phyloP scores from a whole-genome alignment of 2,113 vertebrate species.

The Salvelinus sp. region DNA sequence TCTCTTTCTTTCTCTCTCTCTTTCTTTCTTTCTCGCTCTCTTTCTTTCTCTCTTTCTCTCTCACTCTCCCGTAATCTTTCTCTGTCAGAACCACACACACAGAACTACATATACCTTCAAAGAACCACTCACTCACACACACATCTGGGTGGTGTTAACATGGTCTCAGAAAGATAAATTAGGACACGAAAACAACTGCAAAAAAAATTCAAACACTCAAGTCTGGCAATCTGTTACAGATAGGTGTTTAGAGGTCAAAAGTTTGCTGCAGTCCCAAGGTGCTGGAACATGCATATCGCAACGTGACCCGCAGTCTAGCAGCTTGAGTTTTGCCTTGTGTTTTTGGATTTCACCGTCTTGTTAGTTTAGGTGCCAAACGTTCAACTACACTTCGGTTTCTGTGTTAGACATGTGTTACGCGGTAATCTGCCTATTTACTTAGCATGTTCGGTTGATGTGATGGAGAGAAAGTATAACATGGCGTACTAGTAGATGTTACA shows the following conservation, averaged over 20 bases:
- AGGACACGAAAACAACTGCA: conserved; percentile 36
- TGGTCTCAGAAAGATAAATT: conserved; percentile 57
- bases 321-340: conserved; percentile 18
- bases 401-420: conserved; percentile 19
- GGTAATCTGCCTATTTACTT: conserved; percentile 28
- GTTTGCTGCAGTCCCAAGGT: conserved; percentile 32
- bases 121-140: conserved; percentile 33
- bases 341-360: conserved; percentile 31
- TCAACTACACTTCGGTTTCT: conserved; percentile 15
- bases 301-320: conserved; percentile 13
- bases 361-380: conserved; percentile 38
- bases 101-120: conserved; percentile 15
- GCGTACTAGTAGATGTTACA: background rate
- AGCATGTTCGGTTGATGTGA: background rate
- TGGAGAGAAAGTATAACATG: too few species aligned
- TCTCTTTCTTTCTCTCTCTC: background rate
- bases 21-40: conserved; percentile 8
- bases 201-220: conserved; percentile 22
- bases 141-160: conserved; percentile 62
- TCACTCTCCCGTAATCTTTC: background rate
- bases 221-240: conserved; percentile 45
- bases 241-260: conserved; percentile 43
- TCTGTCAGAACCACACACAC: conserved; percentile 17
- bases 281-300: conserved; percentile 25
- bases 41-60: background rate